These are phyloP conservation scores for Crypturellus tataupa DNA, from an alignment of 2,797 vertebrate genomes.

Conservation along the genomic window DNA sequence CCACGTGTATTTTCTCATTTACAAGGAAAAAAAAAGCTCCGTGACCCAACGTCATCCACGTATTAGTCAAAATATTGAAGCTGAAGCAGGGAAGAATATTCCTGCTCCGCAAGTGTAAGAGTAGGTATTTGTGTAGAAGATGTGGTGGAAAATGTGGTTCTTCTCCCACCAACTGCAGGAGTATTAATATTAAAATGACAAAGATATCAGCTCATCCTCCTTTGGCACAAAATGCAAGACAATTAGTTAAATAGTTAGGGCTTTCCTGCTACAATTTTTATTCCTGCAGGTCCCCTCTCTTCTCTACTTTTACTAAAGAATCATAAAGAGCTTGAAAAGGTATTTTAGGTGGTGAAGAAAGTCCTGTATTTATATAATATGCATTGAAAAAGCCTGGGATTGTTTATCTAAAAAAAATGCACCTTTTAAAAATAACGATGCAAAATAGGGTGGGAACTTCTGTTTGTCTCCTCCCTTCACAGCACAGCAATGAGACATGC, in stretches of 20 bases:
- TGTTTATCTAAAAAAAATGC: background rate
- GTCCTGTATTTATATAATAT: background rate
- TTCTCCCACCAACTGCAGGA: background rate
- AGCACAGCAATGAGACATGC: background rate
- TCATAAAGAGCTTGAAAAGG: rapidly evolving
- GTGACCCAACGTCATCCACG: background rate
- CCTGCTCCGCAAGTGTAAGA: background rate
- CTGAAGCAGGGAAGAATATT: background rate
- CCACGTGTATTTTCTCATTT: rapidly evolving
- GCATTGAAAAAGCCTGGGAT: background rate
- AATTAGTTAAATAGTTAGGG: conserved; percentile 15
- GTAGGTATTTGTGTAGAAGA: background rate
- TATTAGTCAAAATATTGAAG: background rate
- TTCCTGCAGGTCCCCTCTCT: background rate
- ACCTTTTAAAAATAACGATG: background rate
- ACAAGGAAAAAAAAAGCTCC: background rate
- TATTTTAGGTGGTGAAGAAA: background rate
- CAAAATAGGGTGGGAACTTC: background rate
- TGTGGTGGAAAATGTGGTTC: background rate
- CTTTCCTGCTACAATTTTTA: background rate
- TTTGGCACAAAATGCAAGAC: background rate
- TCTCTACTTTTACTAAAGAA: background rate
- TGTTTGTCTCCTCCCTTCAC: background rate
- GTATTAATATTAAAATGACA: background rate
- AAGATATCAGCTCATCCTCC: background rate